Conservation (phyloP, 1,140 invertebrate genomes). For the Cydia pomonella region DNA sequence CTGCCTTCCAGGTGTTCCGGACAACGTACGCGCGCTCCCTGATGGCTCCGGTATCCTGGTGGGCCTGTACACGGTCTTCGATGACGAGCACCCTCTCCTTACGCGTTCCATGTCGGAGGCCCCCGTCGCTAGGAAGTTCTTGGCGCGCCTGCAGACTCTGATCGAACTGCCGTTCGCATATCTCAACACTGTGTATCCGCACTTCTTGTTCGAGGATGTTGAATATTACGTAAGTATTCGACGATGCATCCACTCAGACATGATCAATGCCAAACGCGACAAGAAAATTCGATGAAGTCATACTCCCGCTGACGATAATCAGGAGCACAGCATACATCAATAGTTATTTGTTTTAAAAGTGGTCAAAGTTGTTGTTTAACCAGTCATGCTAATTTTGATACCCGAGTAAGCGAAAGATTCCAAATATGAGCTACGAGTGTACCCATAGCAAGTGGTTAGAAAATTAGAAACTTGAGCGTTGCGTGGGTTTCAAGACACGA, state of each 20-base stretch:
- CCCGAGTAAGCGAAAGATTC: too few species aligned
- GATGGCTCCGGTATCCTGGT: constrained; percentile 87
- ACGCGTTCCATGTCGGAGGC: constrained; percentile 79
- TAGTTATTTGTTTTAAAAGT: too few species aligned
- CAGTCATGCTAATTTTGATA: too few species aligned
- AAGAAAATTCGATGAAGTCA: too few species aligned
- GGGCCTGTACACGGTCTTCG: constrained; percentile 79
- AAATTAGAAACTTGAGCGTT: too few species aligned
- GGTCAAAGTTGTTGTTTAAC: too few species aligned
- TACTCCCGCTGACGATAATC: too few species aligned
- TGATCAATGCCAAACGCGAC: too few species aligned
- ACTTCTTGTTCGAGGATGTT: constrained; percentile 80
- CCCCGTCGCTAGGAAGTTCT: constrained; percentile 83
- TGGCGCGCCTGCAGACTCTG: constrained; percentile 78
- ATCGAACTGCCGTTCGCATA: constrained; percentile 83
- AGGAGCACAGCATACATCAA: too few species aligned
- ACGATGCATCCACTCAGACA: not conserved
- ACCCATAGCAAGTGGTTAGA: too few species aligned
- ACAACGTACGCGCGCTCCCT: constrained; percentile 85
- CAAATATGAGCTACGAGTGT: too few species aligned
- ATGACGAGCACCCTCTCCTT: constrained; percentile 79
- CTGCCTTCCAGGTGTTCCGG: constrained; percentile 81
- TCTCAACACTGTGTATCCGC: constrained; percentile 82
- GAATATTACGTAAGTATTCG: constrained; percentile 78
- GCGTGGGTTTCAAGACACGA: too few species aligned